These are phyloP conservation scores for Drosophila tanythrix DNA, from an alignment of 2,888 invertebrate species.

Conservation along the genomic window DNA sequence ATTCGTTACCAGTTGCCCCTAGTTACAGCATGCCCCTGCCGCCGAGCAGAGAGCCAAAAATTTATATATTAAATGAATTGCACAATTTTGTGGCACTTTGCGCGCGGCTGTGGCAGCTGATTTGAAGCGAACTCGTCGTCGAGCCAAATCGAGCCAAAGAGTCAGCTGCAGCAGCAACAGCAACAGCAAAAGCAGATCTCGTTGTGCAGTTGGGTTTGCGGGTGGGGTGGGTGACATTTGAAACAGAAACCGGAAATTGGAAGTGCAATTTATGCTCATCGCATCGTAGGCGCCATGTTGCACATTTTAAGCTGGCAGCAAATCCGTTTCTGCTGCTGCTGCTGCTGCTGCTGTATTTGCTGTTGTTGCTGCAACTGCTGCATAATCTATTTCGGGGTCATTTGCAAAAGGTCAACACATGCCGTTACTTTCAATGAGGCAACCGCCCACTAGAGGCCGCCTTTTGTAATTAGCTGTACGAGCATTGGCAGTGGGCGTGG, in stretches of 20 bases:
- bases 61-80: conserved; percentile 70
- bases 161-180: neutral
- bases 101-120: conserved; percentile 48
- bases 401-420: conserved; percentile 72
- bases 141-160: conserved; percentile 45
- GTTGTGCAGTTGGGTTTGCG: conserved; percentile 3
- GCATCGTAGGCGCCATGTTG: conserved; percentile 67
- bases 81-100: conserved; percentile 70
- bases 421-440: conserved; percentile 63
- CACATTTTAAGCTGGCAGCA: conserved; percentile 39
- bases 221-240: conserved; percentile 60
- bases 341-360: conserved; percentile 17
- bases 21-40: neutral
- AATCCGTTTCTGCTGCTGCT: conserved; percentile 34
- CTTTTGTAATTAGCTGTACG: conserved; percentile 40
- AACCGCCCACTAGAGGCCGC: conserved; percentile 30
- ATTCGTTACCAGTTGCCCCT: conserved; percentile 54
- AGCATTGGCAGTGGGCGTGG: conserved; percentile 15
- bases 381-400: conserved; percentile 74
- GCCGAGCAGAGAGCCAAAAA: conserved; percentile 36
- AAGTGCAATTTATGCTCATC: conserved; percentile 74
- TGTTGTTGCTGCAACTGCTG: conserved; percentile 36
- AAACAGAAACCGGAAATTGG: conserved; percentile 75
- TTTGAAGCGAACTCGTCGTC: conserved; percentile 41
- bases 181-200: neutral